Evolutionary conservation across 2,113 vertebrate genomes (phyloP).

Genomic region (Eurypyga helias): DNA sequence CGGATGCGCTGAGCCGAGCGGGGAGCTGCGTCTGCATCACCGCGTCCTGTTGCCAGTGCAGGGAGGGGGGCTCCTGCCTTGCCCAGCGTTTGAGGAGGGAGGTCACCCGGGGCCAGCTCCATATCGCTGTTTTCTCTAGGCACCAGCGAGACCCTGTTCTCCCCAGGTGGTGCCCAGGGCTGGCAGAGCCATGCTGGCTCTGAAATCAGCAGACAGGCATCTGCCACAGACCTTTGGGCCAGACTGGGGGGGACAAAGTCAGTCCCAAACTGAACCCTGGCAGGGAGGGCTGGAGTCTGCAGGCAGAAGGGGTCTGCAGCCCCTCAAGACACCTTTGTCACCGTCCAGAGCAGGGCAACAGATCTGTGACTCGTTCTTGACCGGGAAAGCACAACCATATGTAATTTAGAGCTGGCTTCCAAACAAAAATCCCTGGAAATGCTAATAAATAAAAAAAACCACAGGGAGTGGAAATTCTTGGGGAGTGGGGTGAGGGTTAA

Average conservation of each 20-base stretch:
- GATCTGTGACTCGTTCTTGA: not conserved
- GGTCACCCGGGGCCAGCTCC: not conserved
- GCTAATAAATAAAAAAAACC: not conserved
- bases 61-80: not conserved
- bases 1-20: accelerated
- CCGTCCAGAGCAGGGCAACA: not conserved
- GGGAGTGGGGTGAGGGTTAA: not conserved
- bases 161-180: not conserved
- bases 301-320: not conserved
- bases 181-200: not conserved
- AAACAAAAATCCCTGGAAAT: not conserved
- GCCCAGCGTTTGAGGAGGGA: accelerated
- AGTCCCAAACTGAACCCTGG: not conserved
- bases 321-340: not conserved
- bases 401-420: not conserved
- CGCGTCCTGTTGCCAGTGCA: accelerated
- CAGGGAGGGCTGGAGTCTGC: not conserved
- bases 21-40: not conserved
- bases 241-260: not conserved
- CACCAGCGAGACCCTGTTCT: not conserved
- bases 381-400: not conserved
- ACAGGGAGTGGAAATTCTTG: not conserved
- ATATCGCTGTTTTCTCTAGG: not conserved
- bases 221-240: not conserved
- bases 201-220: accelerated